phyloP scores from a whole-genome alignment of 92 coral and sea anemone genomes.

The Desmophyllum pertusum region DNA sequence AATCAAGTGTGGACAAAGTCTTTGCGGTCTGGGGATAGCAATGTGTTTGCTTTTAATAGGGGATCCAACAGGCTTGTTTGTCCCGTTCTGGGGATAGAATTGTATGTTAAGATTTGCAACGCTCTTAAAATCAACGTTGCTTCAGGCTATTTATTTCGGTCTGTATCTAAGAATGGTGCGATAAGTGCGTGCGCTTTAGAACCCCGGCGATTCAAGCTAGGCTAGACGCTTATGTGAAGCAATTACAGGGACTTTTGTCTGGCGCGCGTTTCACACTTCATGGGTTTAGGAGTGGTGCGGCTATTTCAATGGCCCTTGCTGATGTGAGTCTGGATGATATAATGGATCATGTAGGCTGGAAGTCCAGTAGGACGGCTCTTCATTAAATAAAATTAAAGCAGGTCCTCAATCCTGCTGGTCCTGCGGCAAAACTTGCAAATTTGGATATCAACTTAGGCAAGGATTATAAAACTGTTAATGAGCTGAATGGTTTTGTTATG shows the following conservation, averaged over 20 bases:
- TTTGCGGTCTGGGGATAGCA: constrained; percentile 25
- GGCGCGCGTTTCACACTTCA: constrained; percentile 38
- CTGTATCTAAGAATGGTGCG: neutral
- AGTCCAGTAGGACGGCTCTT: constrained; percentile 21
- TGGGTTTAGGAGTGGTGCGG: constrained; percentile 55
- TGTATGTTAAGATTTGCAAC: neutral
- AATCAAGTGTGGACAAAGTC: constrained; percentile 38
- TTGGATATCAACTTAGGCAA: too few species aligned
- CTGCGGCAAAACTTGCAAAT: constrained; percentile 41
- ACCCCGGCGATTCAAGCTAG: constrained; percentile 37
- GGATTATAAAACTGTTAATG: too few species aligned
- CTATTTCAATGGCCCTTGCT: constrained; percentile 37
- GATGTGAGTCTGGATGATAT: constrained; percentile 19
- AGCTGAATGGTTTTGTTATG: too few species aligned
- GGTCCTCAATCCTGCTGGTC: constrained; percentile 46
- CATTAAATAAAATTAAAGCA: constrained; percentile 44
- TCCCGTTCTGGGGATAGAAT: constrained; percentile 16
- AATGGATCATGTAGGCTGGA: constrained; percentile 53
- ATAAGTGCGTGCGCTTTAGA: neutral
- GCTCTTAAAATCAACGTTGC: neutral
- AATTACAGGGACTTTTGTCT: neutral
- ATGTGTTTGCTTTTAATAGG: constrained; percentile 34
- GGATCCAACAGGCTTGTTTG: constrained; percentile 5
- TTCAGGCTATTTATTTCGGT: neutral
- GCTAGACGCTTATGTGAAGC: constrained; percentile 10